These are phyloP conservation scores for Progne subis DNA, from an alignment of 2,113 vertebrate species.

Conservation along the genomic window DNA sequence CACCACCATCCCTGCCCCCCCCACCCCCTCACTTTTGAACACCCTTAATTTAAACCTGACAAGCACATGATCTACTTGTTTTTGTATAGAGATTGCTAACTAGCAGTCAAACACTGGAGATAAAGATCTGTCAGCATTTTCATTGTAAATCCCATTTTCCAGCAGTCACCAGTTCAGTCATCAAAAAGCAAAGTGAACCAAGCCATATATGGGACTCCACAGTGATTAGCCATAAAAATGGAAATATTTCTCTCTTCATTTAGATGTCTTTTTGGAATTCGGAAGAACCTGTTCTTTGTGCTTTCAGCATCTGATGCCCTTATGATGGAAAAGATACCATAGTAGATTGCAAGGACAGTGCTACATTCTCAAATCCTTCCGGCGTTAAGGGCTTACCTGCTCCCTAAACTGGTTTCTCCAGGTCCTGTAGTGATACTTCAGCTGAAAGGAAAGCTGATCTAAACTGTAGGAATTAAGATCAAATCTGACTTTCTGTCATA, in stretches of 20 bases:
- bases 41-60: background rate
- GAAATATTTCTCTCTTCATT: background rate
- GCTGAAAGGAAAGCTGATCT: background rate
- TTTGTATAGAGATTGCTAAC: constrained; percentile 26
- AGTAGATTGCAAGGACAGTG: background rate
- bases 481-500: background rate
- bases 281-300: background rate
- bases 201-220: background rate
- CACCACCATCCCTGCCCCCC: background rate
- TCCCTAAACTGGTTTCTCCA: background rate
- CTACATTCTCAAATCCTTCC: background rate
- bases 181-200: rapidly evolving
- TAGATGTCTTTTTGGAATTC: background rate
- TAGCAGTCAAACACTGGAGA: background rate
- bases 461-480: background rate
- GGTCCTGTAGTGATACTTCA: background rate
- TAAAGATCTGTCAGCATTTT: constrained; percentile 44
- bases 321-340: background rate
- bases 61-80: background rate
- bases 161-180: background rate
- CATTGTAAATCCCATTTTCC: constrained; percentile 23
- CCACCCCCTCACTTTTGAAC: background rate
- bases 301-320: background rate
- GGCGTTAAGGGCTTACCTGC: background rate
- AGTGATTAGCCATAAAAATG: background rate